A percentile compares a stretch with the other conserved stretches of the same genome.
Evolutionary conservation across 2,797 vertebrate genomes (phyloP).

Genomic region (Cheracebus regulus): DNA sequence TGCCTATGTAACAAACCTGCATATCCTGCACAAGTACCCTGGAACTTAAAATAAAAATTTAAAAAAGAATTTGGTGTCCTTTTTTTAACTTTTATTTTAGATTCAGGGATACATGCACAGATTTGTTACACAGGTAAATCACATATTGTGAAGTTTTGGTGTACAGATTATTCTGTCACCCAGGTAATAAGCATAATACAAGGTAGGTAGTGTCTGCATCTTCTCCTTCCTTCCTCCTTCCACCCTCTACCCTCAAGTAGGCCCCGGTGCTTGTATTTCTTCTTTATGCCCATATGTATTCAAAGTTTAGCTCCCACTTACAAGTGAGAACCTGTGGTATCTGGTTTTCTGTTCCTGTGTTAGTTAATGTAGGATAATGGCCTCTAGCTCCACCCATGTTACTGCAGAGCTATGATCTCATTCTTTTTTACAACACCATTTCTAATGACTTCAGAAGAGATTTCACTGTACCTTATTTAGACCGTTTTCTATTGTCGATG

Average conservation of each 20-base stretch:
- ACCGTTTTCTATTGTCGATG: not conserved
- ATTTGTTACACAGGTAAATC: not conserved
- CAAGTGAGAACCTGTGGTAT: not conserved
- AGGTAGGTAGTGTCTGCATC: not conserved
- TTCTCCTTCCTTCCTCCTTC: not conserved
- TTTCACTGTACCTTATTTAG: not conserved
- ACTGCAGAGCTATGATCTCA: not conserved
- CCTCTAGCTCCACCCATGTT: not conserved
- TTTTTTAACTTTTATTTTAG: not conserved
- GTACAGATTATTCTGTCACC: not conserved
- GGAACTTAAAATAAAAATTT: not conserved
- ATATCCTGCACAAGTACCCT: not conserved
- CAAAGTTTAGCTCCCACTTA: not conserved
- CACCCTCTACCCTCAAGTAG: not conserved
- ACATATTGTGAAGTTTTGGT: not conserved
- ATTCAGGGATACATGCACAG: not conserved
- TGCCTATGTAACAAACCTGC: not conserved
- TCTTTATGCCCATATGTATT: not conserved
- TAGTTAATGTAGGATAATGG: not conserved
- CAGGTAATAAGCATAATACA: not conserved
- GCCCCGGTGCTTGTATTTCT: not conserved
- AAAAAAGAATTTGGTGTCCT: rapidly evolving
- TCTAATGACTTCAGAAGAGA: not conserved
- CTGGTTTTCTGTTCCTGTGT: not conserved
- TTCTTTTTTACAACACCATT: not conserved